Evolutionary conservation across 2,113 vertebrate species (phyloP), one percentile per base, ranked within the genome.

Genomic region (Trematocara unimaculatum): DNA sequence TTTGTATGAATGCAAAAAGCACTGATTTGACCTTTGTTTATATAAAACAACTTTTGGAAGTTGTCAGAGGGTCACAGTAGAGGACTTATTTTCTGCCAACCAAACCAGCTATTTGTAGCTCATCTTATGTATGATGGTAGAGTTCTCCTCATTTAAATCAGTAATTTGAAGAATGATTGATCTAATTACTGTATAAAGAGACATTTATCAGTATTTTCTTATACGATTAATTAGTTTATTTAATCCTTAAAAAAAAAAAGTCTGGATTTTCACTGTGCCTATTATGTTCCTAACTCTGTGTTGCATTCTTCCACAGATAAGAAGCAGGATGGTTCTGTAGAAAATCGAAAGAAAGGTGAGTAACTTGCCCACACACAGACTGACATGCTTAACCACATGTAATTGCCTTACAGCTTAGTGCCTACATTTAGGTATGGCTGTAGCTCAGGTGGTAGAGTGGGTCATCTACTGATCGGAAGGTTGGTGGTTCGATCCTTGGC

Each of bases 341-440:
- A 99, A 96, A 99, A 98, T 93, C 97, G 98, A 84, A 99, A 99
- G 94, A 99, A 99, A 98, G 99, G 99, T 99, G 96, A 97, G 94
- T 89, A 85, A 13, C 70, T 67, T 35, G 5, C 62, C 4, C 17
- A 33, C 55, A 35, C 51, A 56, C 51, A 49, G 5, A 67, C n/a
- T 26, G 20, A 77, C n/a, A 15, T 81, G 58, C 45, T 55, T 9
- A 81, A 14, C 29, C 54, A 31, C 58, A 14, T 70, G 38, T 86
- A 81, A 90, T 88, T 90, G 55, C 45, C n/a, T 64, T 47, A 15
- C 58, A 51, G 33, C 64, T 86, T 86, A 60, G 47, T 15, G 15
- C 45, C 54, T 82, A 58, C 82, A 33, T 91, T 77, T 74, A 82
- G 29, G 47, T 62, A 26, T 87, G 26, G 4, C 26, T 29, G 26